Evolutionary conservation across 2,888 invertebrate genomes (phyloP).

Genomic region (Hydrotaea cyrtoneurina): DNA sequence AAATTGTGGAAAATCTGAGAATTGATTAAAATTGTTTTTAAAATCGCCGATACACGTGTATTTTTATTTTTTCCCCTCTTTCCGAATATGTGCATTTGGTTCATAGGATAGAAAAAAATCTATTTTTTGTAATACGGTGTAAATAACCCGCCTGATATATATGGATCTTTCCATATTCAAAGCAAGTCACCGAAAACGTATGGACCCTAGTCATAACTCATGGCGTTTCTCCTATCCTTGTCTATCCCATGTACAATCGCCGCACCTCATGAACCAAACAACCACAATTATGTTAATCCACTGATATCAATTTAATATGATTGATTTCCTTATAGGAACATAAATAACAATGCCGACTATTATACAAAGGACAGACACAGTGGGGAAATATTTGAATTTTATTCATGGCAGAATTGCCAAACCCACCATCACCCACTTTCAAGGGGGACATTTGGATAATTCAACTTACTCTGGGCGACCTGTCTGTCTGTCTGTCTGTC

Average conservation of each 20-base stretch:
- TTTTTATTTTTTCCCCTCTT: too few species aligned
- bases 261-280: conserved; percentile 35
- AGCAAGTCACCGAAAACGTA: too few species aligned
- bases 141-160: too few species aligned
- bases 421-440: background rate
- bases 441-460: background rate
- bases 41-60: too few species aligned
- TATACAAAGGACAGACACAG: background rate
- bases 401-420: background rate
- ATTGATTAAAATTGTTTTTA: too few species aligned
- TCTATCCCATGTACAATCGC: background rate
- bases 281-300: conserved; percentile 65
- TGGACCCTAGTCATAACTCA: too few species aligned
- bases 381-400: background rate
- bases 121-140: too few species aligned
- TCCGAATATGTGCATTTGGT: too few species aligned
- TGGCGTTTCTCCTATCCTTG: too few species aligned
- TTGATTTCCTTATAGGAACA: conserved; percentile 46
- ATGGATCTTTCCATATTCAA: too few species aligned
- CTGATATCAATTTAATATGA: conserved; percentile 60
- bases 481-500: background rate
- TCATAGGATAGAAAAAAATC: too few species aligned
- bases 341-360: background rate
- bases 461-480: background rate
- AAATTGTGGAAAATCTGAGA: too few species aligned